Percentiles rank a stretch among this genome's conserved stretches.
phyloP scores from a whole-genome alignment of 2,113 vertebrate genomes.

The Puffinus mauretanicus region DNA sequence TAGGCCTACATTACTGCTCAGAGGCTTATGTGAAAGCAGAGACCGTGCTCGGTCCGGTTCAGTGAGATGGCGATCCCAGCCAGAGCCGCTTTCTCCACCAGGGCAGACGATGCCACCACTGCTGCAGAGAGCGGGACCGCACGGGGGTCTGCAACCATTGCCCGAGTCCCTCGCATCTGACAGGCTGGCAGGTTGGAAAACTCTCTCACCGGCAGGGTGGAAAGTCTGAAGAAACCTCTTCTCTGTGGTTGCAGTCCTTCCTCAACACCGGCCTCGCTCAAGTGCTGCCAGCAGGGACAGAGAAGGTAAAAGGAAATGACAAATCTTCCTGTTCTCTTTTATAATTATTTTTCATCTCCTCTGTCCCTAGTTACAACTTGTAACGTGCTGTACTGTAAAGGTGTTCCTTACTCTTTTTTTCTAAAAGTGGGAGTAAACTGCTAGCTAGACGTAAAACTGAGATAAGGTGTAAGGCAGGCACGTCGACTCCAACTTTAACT shows the following conservation, averaged over 20 bases:
- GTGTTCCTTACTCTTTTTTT: not conserved
- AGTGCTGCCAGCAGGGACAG: not conserved
- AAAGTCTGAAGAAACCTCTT: not conserved
- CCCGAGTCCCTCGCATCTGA: not conserved
- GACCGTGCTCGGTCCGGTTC: accelerated
- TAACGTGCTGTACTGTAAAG: not conserved
- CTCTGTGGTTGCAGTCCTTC: not conserved
- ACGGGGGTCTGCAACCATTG: accelerated
- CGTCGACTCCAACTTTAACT: not conserved
- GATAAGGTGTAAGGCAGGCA: not conserved
- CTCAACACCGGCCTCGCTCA: not conserved
- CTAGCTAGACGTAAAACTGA: not conserved
- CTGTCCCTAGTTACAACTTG: not conserved
- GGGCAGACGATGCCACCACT: not conserved
- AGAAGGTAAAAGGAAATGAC: not conserved
- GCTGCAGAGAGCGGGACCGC: not conserved
- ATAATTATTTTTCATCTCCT: not conserved
- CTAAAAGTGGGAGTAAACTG: not conserved
- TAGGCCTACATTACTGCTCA: not conserved
- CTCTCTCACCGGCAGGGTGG: accelerated
- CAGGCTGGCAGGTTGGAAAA: not conserved
- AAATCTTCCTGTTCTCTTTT: not conserved
- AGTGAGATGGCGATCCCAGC: accelerated
- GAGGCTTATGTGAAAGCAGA: not conserved
- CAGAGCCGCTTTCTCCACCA: not conserved